Evolutionary conservation across 1,140 invertebrate genomes (phyloP).

Genomic region (Hyles vespertilio): DNA sequence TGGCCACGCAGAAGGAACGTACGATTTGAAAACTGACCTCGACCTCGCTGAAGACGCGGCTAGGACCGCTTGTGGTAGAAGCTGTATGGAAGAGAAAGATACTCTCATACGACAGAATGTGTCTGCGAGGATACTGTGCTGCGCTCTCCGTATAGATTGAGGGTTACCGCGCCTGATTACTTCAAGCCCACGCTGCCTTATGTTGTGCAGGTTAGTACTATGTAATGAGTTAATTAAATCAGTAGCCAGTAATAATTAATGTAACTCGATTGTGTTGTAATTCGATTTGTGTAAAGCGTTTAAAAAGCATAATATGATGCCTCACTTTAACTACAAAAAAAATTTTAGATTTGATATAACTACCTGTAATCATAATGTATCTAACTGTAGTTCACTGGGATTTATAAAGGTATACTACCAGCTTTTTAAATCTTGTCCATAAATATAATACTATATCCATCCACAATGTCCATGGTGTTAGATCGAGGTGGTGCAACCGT

Average conservation of each 20-base stretch:
- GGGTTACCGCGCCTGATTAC: slow-evolving; percentile 87
- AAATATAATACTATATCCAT: no score
- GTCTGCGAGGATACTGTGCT: slow-evolving; percentile 84
- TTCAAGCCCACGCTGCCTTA: slow-evolving; percentile 93
- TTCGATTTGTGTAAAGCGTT: no score
- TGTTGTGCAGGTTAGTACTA: slow-evolving; percentile 82
- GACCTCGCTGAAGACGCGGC: slow-evolving; percentile 87
- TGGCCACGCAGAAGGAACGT: slow-evolving; percentile 85
- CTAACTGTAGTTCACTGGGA: no score
- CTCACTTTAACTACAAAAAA: no score
- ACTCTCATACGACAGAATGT: slow-evolving; percentile 89
- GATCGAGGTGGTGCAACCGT: slow-evolving; percentile 60
- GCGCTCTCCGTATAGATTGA: slow-evolving; percentile 87
- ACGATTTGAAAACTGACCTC: slow-evolving; percentile 81
- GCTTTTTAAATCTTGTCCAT: no score
- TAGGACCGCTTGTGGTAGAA: slow-evolving; percentile 85
- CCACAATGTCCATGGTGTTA: slow-evolving; percentile 10
- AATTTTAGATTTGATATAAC: no score
- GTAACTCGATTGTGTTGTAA: no score
- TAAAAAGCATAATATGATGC: no score
- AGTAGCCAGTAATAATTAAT: no score
- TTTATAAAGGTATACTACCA: no score
- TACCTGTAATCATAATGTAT: no score
- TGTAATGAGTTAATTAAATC: not conserved
- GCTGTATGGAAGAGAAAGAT: slow-evolving; percentile 87